phyloP scores from a whole-genome alignment of 1,140 invertebrate genomes.

The Drosophila hydei region DNA sequence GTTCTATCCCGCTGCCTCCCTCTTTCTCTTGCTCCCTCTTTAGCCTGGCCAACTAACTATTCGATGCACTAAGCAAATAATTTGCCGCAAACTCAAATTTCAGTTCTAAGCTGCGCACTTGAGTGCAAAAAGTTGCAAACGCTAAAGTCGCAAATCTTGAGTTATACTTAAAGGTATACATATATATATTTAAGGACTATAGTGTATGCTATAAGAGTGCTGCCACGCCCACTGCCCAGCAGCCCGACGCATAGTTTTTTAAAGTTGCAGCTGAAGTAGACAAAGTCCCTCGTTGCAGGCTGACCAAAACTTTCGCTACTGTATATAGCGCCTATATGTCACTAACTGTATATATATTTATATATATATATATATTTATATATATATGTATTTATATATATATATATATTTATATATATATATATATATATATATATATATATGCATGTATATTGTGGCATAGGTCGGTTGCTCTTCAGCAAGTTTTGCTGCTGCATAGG shows the following conservation, averaged over 20 bases:
- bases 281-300: conserved; percentile 24
- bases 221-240: conserved; percentile 27
- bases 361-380: conserved; percentile 7
- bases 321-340: conserved; percentile 5
- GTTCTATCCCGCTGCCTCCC: not conserved
- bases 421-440: not conserved
- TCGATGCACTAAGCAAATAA: conserved; percentile 3
- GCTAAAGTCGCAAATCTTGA: conserved; percentile 23
- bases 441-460: not conserved
- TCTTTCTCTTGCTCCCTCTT: not conserved
- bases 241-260: not conserved
- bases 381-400: not conserved
- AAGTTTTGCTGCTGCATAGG: conserved; percentile 48
- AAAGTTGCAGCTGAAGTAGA: conserved; percentile 26
- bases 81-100: conserved; percentile 36
- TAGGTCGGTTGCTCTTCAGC: not conserved
- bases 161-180: conserved; percentile 7
- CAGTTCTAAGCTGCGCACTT: conserved; percentile 32
- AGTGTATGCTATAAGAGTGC: not conserved
- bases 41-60: not conserved
- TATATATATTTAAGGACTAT: not conserved
- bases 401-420: conserved; percentile 1
- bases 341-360: not conserved
- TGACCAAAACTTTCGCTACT: conserved; percentile 35
- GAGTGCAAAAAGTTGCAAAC: conserved; percentile 25